These are phyloP conservation scores for Neolamprologus ventralis DNA, from an alignment of 2,113 vertebrate genomes.

Conservation along the genomic window DNA sequence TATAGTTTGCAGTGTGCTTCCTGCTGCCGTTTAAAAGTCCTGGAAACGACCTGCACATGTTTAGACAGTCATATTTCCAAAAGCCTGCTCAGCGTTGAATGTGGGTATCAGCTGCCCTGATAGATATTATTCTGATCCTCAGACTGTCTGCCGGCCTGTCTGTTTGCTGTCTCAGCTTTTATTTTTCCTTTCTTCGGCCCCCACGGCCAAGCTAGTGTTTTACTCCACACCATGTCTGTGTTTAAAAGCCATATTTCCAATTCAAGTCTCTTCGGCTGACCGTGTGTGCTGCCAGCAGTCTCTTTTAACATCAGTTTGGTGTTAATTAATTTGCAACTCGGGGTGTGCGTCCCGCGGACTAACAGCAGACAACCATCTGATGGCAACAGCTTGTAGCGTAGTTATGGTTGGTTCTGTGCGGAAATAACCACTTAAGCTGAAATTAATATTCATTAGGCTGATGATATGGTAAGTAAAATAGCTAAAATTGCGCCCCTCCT, in stretches of 20 bases:
- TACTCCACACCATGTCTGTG: not conserved
- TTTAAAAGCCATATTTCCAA: conserved; percentile 12
- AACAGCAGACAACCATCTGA: not conserved
- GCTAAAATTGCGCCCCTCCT: not conserved
- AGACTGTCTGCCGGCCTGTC: not conserved
- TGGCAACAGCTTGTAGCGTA: not conserved
- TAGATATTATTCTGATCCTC: conserved; percentile 13
- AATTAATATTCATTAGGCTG: not conserved
- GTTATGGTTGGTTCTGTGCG: not conserved
- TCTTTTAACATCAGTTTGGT: not conserved
- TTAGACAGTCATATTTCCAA: conserved; percentile 1
- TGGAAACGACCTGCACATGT: conserved; percentile 15
- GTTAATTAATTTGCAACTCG: conserved; percentile 6
- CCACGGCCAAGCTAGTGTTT: not conserved
- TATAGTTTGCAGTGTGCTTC: not conserved
- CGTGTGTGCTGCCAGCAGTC: not conserved
- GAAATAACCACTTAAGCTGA: not conserved
- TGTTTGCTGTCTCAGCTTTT: conserved; percentile 26
- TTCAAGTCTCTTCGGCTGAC: not conserved
- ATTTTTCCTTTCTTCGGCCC: not conserved
- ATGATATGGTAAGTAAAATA: not conserved
- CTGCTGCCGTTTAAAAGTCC: conserved; percentile 7
- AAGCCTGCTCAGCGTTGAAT: conserved; percentile 1
- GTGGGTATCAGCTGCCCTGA: conserved; percentile 27
- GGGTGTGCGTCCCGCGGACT: not conserved